Base-by-base conservation (phyloP, 2,113 vertebrate genomes). In the Hassar affinis region DNA sequence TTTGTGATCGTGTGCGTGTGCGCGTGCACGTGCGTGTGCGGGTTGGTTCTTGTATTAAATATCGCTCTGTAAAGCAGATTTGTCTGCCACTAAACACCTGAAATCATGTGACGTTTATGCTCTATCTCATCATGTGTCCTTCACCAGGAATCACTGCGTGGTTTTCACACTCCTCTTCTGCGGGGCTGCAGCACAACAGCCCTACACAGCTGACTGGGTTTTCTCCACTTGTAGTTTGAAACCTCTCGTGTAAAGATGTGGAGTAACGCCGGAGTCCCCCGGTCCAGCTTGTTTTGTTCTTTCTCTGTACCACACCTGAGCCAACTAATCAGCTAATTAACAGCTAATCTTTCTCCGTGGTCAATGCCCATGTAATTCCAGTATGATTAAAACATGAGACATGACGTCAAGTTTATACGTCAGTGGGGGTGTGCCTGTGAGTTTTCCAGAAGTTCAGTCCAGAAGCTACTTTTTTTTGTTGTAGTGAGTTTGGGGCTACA, bases 311-410 rank as follows among this genome's bases (percentile, higher is more conserved):
- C 47, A 66, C 45, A 66, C 38, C 78, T 80, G 61, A 80, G 59
- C 47, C 61, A 66, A 80, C 78, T 35, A 52, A 66, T 80, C 57
- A 62, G 42, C n/a, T 80, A 80, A 77, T 77, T 77, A 77, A 77
- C 74, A 77, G 77, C 77, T 79, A 61, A 47, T 79, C 77, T 79
- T 79, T 79, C 77, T 79, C 38, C 1, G 38, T 79, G 77, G 54
- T 79, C 77, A 79, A 79, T 61, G 77, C 77, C 77, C 77, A 79
- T 79, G 77, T 79, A 79, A 79, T 79, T 79, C 77, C 56, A 79
- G 54, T 47, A 61, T 79, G 1, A 79, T 18, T 79, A 79, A 79
- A 79, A 79, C 77, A 79, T 79, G 77, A 79, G 56, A 25, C 14
- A 18, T 78, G 56, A 78, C 35, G 38, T 78, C 35, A 27, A 47